Evolutionary conservation across 2,797 vertebrate genomes (phyloP).

Genomic region (Molossus alvarezi): DNA sequence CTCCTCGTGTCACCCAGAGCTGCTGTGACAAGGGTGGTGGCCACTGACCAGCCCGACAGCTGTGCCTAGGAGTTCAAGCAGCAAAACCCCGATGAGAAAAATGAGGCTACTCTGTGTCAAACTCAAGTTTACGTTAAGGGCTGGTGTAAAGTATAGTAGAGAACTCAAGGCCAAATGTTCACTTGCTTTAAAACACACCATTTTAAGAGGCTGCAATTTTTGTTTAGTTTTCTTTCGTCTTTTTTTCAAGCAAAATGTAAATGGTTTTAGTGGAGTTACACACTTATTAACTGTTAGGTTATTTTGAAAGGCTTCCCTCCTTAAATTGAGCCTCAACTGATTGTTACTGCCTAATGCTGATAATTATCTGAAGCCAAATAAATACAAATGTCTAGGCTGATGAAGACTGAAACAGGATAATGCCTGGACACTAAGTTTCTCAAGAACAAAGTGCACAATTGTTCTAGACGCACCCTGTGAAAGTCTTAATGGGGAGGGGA

Average conservation of each 20-base stretch:
- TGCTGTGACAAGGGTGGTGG: constrained; percentile 70
- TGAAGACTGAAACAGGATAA: constrained; percentile 62
- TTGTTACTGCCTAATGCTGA: constrained; percentile 29
- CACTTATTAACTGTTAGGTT: neutral
- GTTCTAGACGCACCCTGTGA: neutral
- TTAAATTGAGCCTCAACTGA: constrained; percentile 27
- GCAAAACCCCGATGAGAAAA: neutral
- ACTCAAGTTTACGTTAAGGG: neutral
- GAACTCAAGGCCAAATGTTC: neutral
- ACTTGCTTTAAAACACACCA: neutral
- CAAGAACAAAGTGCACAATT: constrained; percentile 43
- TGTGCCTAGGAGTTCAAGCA: neutral
- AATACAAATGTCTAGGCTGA: constrained; percentile 36
- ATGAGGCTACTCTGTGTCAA: neutral
- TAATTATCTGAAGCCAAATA: constrained; percentile 72
- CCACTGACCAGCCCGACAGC: neutral
- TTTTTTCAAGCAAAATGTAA: constrained; percentile 52
- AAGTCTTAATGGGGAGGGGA: neutral
- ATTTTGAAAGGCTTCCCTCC: constrained; percentile 58
- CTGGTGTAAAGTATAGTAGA: neutral
- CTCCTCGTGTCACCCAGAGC: constrained; percentile 85
- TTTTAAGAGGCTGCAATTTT: neutral
- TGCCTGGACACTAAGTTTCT: constrained; percentile 2
- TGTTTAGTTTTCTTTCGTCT: neutral
- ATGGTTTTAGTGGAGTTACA: neutral